Conservation (phyloP, 2,113 vertebrate genomes). For the Dinomys branickii region DNA sequence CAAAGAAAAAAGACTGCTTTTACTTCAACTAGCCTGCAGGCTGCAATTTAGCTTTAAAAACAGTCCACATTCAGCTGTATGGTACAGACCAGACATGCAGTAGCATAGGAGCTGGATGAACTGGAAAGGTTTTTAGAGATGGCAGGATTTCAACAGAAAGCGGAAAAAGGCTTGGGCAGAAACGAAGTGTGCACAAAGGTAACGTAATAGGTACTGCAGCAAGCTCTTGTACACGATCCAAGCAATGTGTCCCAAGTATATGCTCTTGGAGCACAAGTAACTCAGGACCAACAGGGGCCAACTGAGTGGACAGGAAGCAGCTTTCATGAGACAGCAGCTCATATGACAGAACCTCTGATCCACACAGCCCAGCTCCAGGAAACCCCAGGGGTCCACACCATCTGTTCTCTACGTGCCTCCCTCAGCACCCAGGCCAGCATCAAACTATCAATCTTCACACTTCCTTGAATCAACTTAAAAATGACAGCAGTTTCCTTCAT, state of each 20-base stretch:
- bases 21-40: not conserved
- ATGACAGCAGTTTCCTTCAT: constrained; percentile 91
- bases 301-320: constrained; percentile 90
- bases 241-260: constrained; percentile 86
- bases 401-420: constrained; percentile 86
- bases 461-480: constrained; percentile 91
- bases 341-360: constrained; percentile 88
- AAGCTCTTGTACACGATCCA: constrained; percentile 91
- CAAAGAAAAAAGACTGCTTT: not conserved
- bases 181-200: not conserved
- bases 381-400: constrained; percentile 88
- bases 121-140: not conserved
- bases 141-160: not conserved
- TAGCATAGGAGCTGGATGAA: no score
- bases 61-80: not conserved
- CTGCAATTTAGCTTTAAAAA: not conserved
- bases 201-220: accelerated
- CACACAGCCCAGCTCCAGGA: constrained; percentile 91
- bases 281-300: constrained; percentile 90
- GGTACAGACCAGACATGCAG: accelerated
- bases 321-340: constrained; percentile 86
- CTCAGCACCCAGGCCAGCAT: constrained; percentile 87
- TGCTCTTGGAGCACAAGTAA: constrained; percentile 93
- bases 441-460: constrained; percentile 91
- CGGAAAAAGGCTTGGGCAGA: not conserved